phyloP scores from a whole-genome alignment of 2,888 invertebrate species.

The Noctuana brunneofusca region DNA sequence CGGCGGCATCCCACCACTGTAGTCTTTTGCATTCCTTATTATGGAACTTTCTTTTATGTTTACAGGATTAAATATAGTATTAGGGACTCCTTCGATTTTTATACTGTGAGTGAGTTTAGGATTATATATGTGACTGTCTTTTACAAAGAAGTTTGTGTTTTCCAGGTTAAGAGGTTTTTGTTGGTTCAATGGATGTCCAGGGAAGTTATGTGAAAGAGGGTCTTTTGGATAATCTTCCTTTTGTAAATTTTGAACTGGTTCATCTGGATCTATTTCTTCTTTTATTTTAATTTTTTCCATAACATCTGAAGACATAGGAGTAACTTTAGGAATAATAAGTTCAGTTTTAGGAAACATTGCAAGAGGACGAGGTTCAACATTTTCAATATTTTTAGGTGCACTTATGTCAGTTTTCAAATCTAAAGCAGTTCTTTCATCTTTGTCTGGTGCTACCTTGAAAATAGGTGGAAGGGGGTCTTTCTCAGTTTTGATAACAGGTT shows the following conservation, averaged over 20 bases:
- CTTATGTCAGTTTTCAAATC: conserved; percentile 72
- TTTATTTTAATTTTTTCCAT: conserved; percentile 79
- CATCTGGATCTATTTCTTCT: conserved; percentile 77
- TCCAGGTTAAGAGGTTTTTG: conserved; percentile 72
- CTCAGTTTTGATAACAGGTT: conserved; percentile 64
- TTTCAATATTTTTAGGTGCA: conserved; percentile 58
- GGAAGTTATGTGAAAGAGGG: conserved; percentile 73
- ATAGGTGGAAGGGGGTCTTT: conserved; percentile 65
- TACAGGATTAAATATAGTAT: conserved; percentile 71
- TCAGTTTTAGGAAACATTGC: conserved; percentile 82
- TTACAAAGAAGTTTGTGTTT: conserved; percentile 76
- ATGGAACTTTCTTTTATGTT: conserved; percentile 75
- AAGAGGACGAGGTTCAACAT: conserved; percentile 58
- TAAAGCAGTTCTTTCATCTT: conserved; percentile 66
- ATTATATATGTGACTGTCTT: conserved; percentile 75
- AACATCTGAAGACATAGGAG: conserved; percentile 77
- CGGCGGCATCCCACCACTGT: conserved; percentile 64
- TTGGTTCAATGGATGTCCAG: conserved; percentile 65
- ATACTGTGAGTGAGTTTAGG: conserved; percentile 70
- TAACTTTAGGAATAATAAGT: conserved; percentile 84
- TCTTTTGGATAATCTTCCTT: conserved; percentile 77
- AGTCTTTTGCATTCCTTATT: conserved; percentile 74
- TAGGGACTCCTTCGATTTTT: conserved; percentile 73
- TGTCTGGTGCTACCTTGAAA: conserved; percentile 62
- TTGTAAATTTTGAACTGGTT: conserved; percentile 66